phyloP scores from a whole-genome alignment of 2,797 vertebrate genomes.

The Corythornis leucogaster region DNA sequence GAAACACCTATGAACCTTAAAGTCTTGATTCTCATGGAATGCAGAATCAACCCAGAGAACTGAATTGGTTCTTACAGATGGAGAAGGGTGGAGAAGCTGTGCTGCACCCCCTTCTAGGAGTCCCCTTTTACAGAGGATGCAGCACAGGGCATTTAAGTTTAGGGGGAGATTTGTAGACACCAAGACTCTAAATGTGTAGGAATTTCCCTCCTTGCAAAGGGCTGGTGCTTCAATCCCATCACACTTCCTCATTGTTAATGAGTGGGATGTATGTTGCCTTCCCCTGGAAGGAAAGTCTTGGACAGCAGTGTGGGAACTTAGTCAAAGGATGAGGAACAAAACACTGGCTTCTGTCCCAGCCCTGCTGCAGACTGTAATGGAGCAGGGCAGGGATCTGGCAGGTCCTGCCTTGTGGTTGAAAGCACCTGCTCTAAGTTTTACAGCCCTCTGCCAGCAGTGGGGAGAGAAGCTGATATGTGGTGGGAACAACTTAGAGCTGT shows the following conservation, averaged over 20 bases:
- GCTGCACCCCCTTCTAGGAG: neutral
- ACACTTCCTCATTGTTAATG: neutral
- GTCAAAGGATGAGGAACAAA: neutral
- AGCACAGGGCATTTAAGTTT: neutral
- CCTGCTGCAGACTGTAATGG: neutral
- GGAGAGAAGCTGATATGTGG: neutral
- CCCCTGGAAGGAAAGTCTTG: neutral
- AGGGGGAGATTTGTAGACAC: neutral
- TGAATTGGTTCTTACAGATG: neutral
- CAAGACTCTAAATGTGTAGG: neutral
- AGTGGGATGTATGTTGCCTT: accelerated
- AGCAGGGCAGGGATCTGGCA: neutral
- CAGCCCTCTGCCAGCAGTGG: neutral
- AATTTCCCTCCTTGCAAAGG: neutral
- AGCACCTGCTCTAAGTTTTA: neutral
- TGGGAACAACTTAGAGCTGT: neutral
- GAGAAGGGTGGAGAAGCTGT: neutral
- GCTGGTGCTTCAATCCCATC: neutral
- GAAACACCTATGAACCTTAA: neutral
- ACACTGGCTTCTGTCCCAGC: neutral
- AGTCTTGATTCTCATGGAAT: neutral
- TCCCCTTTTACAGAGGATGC: neutral
- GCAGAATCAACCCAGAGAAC: neutral
- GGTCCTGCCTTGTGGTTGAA: neutral
- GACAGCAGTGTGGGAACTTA: neutral